Evolutionary conservation across 2,888 invertebrate species (phyloP).

Genomic region (Andricus curvator): DNA sequence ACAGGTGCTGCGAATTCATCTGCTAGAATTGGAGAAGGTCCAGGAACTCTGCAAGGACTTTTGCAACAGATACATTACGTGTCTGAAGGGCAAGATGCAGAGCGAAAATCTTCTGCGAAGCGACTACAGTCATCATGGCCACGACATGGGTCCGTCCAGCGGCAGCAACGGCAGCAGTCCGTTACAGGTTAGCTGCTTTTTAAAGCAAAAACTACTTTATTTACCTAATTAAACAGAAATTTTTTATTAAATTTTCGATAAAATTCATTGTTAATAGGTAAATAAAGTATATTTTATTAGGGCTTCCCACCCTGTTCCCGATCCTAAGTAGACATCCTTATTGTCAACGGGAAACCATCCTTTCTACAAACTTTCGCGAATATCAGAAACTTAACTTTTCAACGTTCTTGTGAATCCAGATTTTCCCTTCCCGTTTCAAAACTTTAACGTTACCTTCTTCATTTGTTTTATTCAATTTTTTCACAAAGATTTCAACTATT

Average conservation of each 20-base stretch:
- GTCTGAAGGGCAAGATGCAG: slow-evolving; percentile 94
- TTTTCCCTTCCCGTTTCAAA: neutral
- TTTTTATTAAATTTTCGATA: too few relatives aligned
- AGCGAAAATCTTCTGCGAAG: slow-evolving; percentile 91
- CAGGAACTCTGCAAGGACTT: slow-evolving; percentile 97
- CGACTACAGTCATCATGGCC: slow-evolving; percentile 84
- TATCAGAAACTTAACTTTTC: neutral
- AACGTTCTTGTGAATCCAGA: neutral
- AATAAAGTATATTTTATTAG: slow-evolving; percentile 38
- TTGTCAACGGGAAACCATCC: slow-evolving; percentile 63
- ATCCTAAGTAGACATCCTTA: slow-evolving; percentile 75
- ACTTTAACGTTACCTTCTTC: neutral
- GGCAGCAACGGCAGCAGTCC: slow-evolving; percentile 77
- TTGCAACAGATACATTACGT: slow-evolving; percentile 94
- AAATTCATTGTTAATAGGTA: too few relatives aligned
- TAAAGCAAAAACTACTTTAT: slow-evolving; percentile 46
- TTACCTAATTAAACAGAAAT: too few relatives aligned
- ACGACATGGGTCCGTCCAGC: slow-evolving; percentile 75
- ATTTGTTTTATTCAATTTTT: neutral
- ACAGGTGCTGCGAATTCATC: slow-evolving; percentile 94
- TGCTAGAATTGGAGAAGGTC: slow-evolving; percentile 95
- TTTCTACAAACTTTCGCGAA: neutral
- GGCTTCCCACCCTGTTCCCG: slow-evolving; percentile 67
- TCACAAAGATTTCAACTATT: neutral
- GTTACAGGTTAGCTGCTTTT: slow-evolving; percentile 76